Evolutionary conservation across 2,888 invertebrate genomes (phyloP), one percentile per base, ranked within the genome.

Genomic region (Agelastica alni): DNA sequence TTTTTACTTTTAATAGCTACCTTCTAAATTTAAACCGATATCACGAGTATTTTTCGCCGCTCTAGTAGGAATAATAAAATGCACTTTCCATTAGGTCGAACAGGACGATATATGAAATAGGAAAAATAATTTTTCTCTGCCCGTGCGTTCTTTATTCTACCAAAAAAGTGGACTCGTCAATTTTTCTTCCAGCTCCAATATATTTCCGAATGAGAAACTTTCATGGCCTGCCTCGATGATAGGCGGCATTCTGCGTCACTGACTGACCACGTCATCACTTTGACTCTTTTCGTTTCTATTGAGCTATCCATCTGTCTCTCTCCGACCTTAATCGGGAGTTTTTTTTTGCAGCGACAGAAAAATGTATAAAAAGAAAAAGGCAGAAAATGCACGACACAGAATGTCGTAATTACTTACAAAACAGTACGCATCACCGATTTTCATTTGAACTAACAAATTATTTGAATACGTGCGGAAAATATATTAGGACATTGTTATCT

Each of bases 241-340:
- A 14, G 48, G 30, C 48, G 48, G 48, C 30, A 41, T 49, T 49
- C 48, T 32, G 48, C 48, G 41, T 47, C 53, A 43, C 26, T 41
- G 47, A 42, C 36, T 36, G 36, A 47, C 53, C 53, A 39, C 53
- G 36, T 47, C 53, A 42, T 53, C 53, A 53, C n/a, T 53, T 46
- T 12, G 44, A 36, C 36, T 36, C 16, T 36, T 36, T 14, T 5
- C 31, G 31, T 31, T 30, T 30, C 32, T 3, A 14, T 30, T 37
- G n/a, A 17, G n/a, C 36, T 17, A 9, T 17, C 7, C 9, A 26
- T 26, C 9, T 26, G 26, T 26, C 26, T 37, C 37, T 5, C 13
- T 36, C 10, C 20, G 18, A 10, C 37, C 16, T 37, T 18, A 37
- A 37, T 37, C 10, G 6, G 10, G 12, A 20, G 20, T 10, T 13